A percentile compares a stretch with the other conserved stretches of the same genome.
phyloP scores from a whole-genome alignment of 1,140 invertebrate species.

The Maconellicoccus hirsutus region DNA sequence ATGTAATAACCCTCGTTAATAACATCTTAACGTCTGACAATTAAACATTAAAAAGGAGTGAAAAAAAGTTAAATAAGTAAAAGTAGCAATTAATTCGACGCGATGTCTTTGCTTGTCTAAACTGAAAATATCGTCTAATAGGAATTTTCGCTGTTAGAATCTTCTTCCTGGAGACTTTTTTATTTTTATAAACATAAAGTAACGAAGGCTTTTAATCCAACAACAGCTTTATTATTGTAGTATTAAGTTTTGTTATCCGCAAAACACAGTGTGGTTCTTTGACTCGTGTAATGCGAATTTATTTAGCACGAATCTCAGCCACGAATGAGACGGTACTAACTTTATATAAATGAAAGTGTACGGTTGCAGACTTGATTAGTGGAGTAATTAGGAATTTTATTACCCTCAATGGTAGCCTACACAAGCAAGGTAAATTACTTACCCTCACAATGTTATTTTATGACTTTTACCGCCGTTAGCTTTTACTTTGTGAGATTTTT shows the following conservation, averaged over 20 bases:
- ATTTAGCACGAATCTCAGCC: constrained; percentile 15
- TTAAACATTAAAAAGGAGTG: too few relatives aligned
- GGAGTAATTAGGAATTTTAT: constrained; percentile 22
- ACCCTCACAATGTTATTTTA: constrained; percentile 15
- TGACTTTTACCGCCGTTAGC: constrained; percentile 18
- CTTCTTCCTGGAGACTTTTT: too few relatives aligned
- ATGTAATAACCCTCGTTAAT: too few relatives aligned
- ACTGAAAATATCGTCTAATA: too few relatives aligned
- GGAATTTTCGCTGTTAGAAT: too few relatives aligned
- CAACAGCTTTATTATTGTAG: constrained; percentile 12
- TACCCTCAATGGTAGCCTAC: constrained; percentile 8
- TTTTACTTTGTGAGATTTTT: constrained; percentile 12
- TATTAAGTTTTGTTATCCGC: constrained; percentile 16
- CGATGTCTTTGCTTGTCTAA: too few relatives aligned
- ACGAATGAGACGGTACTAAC: constrained; percentile 2
- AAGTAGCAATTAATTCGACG: too few relatives aligned
- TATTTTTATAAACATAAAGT: not conserved
- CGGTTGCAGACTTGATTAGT: constrained; percentile 15
- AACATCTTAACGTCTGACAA: too few relatives aligned
- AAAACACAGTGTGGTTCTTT: constrained; percentile 19
- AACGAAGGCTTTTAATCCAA: constrained; percentile 14
- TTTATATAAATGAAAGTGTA: constrained; percentile 13
- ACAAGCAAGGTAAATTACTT: constrained; percentile 11
- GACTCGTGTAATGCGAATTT: constrained; percentile 22
- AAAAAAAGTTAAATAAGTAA: too few relatives aligned